These are phyloP conservation scores for Lasioglossum leucozonium DNA, from an alignment of 2,888 invertebrate genomes.

Conservation along the genomic window DNA sequence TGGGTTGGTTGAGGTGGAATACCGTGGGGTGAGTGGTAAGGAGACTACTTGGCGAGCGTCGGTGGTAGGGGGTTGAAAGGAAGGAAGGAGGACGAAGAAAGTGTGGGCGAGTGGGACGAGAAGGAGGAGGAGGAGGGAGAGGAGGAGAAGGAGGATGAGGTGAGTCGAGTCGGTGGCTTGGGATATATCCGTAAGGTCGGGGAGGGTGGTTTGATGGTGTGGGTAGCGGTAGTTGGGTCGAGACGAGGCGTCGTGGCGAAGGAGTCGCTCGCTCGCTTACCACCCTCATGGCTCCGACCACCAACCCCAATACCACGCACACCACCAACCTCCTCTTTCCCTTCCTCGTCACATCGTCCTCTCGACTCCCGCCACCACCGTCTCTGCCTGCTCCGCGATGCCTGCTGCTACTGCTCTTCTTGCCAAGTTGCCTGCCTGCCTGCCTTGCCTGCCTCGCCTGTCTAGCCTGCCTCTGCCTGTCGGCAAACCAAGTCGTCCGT, in stretches of 20 bases:
- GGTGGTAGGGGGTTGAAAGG: conserved; percentile 41
- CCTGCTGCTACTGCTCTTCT: conserved; percentile 45
- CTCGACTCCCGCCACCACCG: conserved; percentile 67
- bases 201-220: conserved; percentile 51
- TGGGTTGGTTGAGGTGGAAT: conserved; percentile 66
- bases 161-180: conserved; percentile 72
- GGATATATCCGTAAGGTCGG: conserved; percentile 75
- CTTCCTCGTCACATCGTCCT: conserved; percentile 41
- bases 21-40: conserved; percentile 65
- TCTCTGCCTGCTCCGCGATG: conserved; percentile 45
- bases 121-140: conserved; percentile 48
- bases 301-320: conserved; percentile 74
- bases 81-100: conserved; percentile 45
- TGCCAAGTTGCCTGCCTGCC: conserved; percentile 73
- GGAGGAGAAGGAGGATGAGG: conserved; percentile 40
- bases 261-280: conserved; percentile 76
- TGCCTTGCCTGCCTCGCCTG: conserved; percentile 59
- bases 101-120: conserved; percentile 22
- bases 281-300: conserved; percentile 73
- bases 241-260: conserved; percentile 78
- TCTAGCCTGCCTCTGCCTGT: conserved; percentile 72
- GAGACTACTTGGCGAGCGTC: conserved; percentile 55
- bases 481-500: conserved; percentile 79
- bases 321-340: conserved; percentile 58
- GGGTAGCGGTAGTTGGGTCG: conserved; percentile 69